Conservation (phyloP, 1,140 invertebrate species). For the Leucophenga varia region DNA sequence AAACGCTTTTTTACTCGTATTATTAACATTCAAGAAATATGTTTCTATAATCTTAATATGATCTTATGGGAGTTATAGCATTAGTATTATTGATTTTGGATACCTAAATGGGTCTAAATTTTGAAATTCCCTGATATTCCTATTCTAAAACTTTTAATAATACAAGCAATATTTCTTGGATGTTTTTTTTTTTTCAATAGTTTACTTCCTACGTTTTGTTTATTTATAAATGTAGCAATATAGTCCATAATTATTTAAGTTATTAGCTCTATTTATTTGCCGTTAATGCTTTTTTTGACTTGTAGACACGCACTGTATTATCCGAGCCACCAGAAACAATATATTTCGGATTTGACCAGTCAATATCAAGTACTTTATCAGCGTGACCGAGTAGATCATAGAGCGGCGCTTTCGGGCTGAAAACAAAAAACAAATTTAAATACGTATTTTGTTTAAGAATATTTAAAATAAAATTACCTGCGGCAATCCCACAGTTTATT, state of each 20-base stretch:
- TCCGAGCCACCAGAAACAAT: conserved; percentile 93
- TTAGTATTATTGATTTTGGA: too few species aligned
- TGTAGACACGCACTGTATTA: conserved; percentile 90
- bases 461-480: conserved; percentile 69
- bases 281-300: conserved; percentile 60
- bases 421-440: conserved; percentile 50
- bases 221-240: background rate
- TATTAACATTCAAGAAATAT: too few species aligned
- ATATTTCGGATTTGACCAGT: conserved; percentile 86
- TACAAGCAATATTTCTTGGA: too few species aligned
- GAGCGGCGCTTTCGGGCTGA: conserved; percentile 84
- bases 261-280: background rate
- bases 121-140: too few species aligned
- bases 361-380: conserved; percentile 90
- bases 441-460: too few species aligned
- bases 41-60: too few species aligned
- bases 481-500: conserved; percentile 96
- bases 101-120: too few species aligned
- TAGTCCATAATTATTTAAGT: background rate
- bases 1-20: too few species aligned
- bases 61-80: too few species aligned
- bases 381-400: conserved; percentile 93
- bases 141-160: too few species aligned
- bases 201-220: background rate
- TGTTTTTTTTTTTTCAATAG: too few species aligned